Evolutionary conservation across 1,140 invertebrate genomes (phyloP).

Genomic region (Papilio polytes): DNA sequence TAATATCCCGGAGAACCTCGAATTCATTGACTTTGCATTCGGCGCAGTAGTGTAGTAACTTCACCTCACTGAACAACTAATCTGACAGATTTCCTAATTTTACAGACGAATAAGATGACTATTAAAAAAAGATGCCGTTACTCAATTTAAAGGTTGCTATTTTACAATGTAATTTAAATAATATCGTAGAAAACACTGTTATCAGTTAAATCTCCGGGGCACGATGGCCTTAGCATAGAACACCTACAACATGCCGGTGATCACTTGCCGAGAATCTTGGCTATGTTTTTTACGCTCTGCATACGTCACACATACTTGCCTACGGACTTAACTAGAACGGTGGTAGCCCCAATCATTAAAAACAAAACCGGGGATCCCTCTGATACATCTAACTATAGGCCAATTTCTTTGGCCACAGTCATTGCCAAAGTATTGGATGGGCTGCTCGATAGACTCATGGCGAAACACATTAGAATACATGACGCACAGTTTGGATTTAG

Average conservation of each 20-base stretch:
- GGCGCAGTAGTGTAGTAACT: no score
- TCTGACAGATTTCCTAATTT: no score
- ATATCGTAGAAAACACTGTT: no score
- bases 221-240: conserved; percentile 43
- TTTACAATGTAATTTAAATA: no score
- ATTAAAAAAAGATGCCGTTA: no score
- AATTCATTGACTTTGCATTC: no score
- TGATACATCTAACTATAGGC: conserved; percentile 41
- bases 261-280: conserved; percentile 40
- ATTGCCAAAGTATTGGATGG: conserved; percentile 42
- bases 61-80: no score
- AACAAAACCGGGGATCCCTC: conserved; percentile 41
- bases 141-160: no score
- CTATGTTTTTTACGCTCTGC: conserved; percentile 41
- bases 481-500: conserved; percentile 44
- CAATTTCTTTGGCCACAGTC: conserved; percentile 41
- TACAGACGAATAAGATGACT: no score
- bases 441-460: conserved; percentile 31
- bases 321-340: conserved; percentile 20
- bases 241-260: conserved; percentile 42
- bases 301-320: conserved; percentile 42
- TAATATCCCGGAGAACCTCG: no score
- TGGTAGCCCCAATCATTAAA: conserved; percentile 41
- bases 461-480: conserved; percentile 14
- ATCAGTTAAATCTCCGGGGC: conserved; percentile 37